Evolutionary conservation across 1,140 invertebrate species (phyloP).

Genomic region (Wasmannia auropunctata): DNA sequence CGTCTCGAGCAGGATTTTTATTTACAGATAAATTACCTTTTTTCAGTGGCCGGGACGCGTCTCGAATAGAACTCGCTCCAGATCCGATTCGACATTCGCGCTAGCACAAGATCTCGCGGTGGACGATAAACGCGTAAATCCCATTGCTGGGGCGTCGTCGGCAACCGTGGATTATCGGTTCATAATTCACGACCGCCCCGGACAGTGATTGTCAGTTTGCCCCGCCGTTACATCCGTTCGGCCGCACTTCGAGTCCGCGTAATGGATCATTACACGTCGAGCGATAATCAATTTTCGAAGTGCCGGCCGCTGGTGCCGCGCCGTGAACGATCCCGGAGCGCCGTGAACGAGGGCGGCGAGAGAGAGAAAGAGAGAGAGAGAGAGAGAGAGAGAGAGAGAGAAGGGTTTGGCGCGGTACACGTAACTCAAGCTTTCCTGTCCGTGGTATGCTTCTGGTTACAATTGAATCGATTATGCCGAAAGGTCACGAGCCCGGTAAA

Average conservation of each 20-base stretch:
- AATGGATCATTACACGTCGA: constrained; percentile 81
- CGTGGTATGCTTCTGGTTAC: constrained; percentile 42
- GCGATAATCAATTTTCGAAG: constrained; percentile 82
- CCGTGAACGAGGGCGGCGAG: neutral
- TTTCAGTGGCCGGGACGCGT: neutral
- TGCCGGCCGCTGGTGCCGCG: constrained; percentile 32
- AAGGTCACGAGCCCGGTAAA: constrained; percentile 41
- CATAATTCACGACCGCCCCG: constrained; percentile 80
- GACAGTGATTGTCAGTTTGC: constrained; percentile 83
- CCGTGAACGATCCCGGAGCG: neutral
- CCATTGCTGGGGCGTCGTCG: constrained; percentile 65
- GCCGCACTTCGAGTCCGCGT: constrained; percentile 73
- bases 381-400: neutral
- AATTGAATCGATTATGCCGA: constrained; percentile 50
- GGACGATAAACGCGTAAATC: constrained; percentile 68
- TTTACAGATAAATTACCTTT: neutral
- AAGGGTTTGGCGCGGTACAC: neutral
- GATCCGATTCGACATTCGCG: neutral
- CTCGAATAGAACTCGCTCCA: neutral
- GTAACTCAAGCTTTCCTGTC: constrained; percentile 49
- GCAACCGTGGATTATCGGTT: constrained; percentile 82
- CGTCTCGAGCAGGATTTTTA: neutral
- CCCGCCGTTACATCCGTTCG: constrained; percentile 77
- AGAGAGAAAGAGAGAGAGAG: neutral
- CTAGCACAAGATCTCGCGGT: constrained; percentile 10